Percentiles rank a stretch among this genome's conserved stretches.
Conservation (phyloP, 2,113 vertebrate species). For the Furnarius figulus region DNA sequence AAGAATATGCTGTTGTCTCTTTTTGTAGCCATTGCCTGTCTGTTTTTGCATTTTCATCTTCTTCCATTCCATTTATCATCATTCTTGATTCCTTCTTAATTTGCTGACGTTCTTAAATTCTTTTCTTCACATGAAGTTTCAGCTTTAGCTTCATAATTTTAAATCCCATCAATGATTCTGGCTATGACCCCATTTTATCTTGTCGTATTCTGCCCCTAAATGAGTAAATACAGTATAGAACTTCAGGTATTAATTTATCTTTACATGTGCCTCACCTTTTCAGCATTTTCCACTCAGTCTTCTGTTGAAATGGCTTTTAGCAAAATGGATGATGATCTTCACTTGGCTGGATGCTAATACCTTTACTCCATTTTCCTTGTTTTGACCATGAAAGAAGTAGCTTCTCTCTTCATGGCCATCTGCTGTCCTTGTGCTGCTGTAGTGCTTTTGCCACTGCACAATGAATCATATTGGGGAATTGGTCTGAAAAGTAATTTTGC, state of each 20-base stretch:
- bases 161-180: not conserved
- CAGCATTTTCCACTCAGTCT: not conserved
- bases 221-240: not conserved
- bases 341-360: not conserved
- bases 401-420: not conserved
- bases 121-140: not conserved
- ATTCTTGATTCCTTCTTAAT: not conserved
- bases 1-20: not conserved
- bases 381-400: not conserved
- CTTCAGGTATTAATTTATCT: not conserved
- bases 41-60: not conserved
- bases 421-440: not conserved
- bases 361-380: not conserved
- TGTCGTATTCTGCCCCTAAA: not conserved
- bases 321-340: not conserved
- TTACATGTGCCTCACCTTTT: not conserved
- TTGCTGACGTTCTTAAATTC: not conserved
- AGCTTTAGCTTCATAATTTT: not conserved
- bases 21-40: not conserved
- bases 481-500: conserved; percentile 16
- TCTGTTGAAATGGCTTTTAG: not conserved
- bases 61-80: not conserved
- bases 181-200: not conserved
- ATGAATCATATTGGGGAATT: not conserved
- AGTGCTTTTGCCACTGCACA: not conserved